Base-by-base conservation (phyloP, 2,113 vertebrate species). In the Anarrhichthys ocellatus region DNA sequence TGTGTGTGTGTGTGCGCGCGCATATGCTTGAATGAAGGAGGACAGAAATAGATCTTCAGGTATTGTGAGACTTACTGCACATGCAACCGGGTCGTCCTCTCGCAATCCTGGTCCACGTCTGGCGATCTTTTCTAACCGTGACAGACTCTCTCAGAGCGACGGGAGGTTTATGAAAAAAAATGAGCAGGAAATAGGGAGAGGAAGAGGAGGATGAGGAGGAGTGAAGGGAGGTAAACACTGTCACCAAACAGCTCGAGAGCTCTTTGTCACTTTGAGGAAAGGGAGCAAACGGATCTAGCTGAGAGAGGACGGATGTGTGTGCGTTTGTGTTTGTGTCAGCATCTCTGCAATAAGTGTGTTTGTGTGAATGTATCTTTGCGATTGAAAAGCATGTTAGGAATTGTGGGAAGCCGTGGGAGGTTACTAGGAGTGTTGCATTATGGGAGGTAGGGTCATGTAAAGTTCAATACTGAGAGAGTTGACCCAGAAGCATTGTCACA, bases 361-460 rank as follows among this genome's bases (percentile, higher is more conserved):
- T 73, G 44, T 24, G 72, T n/a, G 76, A 82, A 77, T 84, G 61
- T 70, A 62, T 76, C 73, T 87, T 69, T 90, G 80, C 58, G 50
- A 80, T 20, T 80, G 71, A 86, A 90, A 87, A 67, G 71, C 76
- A 58, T 61, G 67, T 22, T 38, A 81, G 58, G 69, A 84, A 81
- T 71, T 85, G 76, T 86, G 77, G 76, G 54, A 88, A 87, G 56
- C 72, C 3, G 67, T 86, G 64, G 89, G 85, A 90, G 84, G 84
- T 89, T 88, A 69, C 54, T 18, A 2, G 56, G 56, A 87, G 83
- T 50, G 63, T 80, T 91, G 91, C 87, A 92, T 86, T 75, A 89
- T 85, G 92, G 90, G 91, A 93, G 92, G 84, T 88, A 74, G 87
- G 94, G 93, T 95, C 93, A 94, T 84, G 77, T 46, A 88, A 89